Evolutionary conservation across 2,797 vertebrate genomes (phyloP), one percentile per base, ranked within the genome.

Genomic region (Xenentodon cancila): DNA sequence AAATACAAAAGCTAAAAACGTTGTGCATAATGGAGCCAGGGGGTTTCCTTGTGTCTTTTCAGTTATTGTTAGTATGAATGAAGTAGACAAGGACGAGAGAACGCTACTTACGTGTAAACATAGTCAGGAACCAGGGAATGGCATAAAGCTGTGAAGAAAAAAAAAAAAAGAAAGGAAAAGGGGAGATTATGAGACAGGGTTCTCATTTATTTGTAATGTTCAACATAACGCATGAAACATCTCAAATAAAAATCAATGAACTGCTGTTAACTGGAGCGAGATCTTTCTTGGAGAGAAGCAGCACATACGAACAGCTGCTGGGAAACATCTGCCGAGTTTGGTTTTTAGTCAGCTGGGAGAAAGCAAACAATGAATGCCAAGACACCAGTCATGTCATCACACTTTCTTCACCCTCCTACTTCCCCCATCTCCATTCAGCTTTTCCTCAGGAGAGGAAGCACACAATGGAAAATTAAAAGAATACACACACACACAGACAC

Each of bases 51-150:
- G 34, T 37, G 5, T 15, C 25, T 30, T 3, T 46, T 19, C n/a
- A 18, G 18, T 11, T 11, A 22, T 12, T 40, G 21, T 60, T 37
- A 68, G 1, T 32, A 22, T 15, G 15, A 53, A 19, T 1, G 57
- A 1, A 65, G 68, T 30, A 1, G 62, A 56, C 13, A 69, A 56
- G 1, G 56, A 72, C 50, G 9, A 54, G 20, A 51, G 59, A 57
- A 37, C 5, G 25, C 25, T 73, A 97, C 97, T 99, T 90, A 99
- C 97, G 97, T 80, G 97, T 99, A 88, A 99, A 99, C 97, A 99
- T 99, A 15, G 97, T 99, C 62, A 99, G 95, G 91, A 99, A 99
- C 97, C 97, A 99, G 20, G 97, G 97, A 82, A 99, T 99, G 0
- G 97, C 97, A 66, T 99, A 99, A 4, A 99, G 95, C 97, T 99